Percentiles rank a stretch among this genome's conserved stretches.
These are phyloP conservation scores for Eumacrocentrus americanus DNA, from an alignment of 2,888 invertebrate species.

Conservation along the genomic window DNA sequence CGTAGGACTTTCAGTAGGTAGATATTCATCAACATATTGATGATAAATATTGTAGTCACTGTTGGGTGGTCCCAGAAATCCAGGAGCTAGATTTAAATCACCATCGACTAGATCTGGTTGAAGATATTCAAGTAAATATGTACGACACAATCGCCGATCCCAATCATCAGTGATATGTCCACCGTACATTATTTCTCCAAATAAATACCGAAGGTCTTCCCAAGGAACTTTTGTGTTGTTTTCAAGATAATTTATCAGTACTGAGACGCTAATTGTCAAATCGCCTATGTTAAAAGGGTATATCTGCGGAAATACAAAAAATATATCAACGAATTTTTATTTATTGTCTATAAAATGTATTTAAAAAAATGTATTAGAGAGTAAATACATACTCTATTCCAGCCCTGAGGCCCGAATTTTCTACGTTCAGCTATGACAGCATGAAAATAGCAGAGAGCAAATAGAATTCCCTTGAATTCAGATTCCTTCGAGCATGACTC, in stretches of 20 bases:
- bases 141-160: constrained; percentile 87
- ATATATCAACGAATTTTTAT: constrained; percentile 7
- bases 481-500: constrained; percentile 93
- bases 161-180: constrained; percentile 97
- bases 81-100: constrained; percentile 80
- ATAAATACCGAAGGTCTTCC: constrained; percentile 92
- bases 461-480: constrained; percentile 89
- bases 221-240: constrained; percentile 87
- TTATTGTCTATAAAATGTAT: too few relatives aligned
- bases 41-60: constrained; percentile 88
- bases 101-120: constrained; percentile 87
- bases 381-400: constrained; percentile 74
- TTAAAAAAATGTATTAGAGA: too few relatives aligned
- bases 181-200: constrained; percentile 98
- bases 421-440: constrained; percentile 91
- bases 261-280: constrained; percentile 89
- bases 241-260: constrained; percentile 89
- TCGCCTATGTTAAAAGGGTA: constrained; percentile 86
- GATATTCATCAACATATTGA: constrained; percentile 81
- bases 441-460: constrained; percentile 92
- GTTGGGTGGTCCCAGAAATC: constrained; percentile 87
- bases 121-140: constrained; percentile 87
- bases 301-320: constrained; percentile 43
- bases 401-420: constrained; percentile 94
- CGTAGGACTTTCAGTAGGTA: constrained; percentile 88